A percentile compares a stretch with the other conserved stretches of the same genome.
These are phyloP conservation scores for Anser brachyrhynchus DNA, from an alignment of 2,113 vertebrate species.

Conservation along the genomic window DNA sequence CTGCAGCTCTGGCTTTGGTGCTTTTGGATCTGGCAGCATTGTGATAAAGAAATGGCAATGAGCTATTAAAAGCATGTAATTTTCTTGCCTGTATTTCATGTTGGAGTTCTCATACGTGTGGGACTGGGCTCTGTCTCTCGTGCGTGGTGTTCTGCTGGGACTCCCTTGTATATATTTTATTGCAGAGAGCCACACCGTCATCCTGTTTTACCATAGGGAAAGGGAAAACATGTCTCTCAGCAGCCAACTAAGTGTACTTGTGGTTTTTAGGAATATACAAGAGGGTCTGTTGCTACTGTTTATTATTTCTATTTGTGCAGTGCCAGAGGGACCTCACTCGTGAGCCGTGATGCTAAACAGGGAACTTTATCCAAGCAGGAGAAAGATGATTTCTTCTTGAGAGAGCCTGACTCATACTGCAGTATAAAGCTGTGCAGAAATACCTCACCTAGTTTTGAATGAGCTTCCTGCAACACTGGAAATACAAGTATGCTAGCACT, in stretches of 20 bases:
- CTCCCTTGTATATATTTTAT: background rate
- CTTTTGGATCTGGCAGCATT: background rate
- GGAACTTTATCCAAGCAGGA: background rate
- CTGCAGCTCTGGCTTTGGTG: background rate
- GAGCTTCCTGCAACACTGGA: background rate
- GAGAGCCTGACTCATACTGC: background rate
- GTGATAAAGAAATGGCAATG: background rate
- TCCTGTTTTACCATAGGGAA: background rate
- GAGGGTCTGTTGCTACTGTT: background rate
- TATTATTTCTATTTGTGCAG: background rate
- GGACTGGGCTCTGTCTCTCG: background rate
- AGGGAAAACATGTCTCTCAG: background rate
- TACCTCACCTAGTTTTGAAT: background rate
- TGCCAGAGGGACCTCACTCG: background rate
- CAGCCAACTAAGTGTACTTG: background rate
- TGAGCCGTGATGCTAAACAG: background rate
- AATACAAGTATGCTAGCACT: rapidly evolving
- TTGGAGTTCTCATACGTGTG: background rate
- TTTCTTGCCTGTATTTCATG: background rate
- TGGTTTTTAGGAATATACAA: background rate
- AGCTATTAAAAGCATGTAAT: background rate
- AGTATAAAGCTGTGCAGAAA: background rate
- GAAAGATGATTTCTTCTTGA: background rate
- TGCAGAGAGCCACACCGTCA: background rate
- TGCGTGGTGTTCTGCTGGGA: background rate